Conservation (phyloP, 37 sponge, comb jelly and placozoan species). For the Chondrosia reniformis region DNA sequence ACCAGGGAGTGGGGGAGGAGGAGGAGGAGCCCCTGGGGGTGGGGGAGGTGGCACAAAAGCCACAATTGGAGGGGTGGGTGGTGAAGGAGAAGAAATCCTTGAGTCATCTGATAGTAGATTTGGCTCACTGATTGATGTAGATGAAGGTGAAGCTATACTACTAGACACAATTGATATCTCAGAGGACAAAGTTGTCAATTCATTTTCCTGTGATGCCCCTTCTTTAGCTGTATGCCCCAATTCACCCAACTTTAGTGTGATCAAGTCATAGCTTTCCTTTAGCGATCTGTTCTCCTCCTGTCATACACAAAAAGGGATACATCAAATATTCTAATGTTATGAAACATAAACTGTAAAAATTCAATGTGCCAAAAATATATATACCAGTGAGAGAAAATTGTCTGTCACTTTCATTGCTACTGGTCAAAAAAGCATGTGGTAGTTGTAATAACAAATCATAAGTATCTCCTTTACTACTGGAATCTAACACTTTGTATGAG, state of each 20-base stretch:
- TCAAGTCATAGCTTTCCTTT: constrained; percentile 16
- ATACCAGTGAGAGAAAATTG: too few relatives aligned
- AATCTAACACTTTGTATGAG: too few relatives aligned
- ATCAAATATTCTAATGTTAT: too few relatives aligned
- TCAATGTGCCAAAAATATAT: too few relatives aligned
- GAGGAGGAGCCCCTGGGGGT: constrained; percentile 38
- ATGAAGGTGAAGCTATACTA: not conserved
- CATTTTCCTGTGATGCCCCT: not conserved
- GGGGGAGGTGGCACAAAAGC: constrained; percentile 41
- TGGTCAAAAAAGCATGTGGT: too few relatives aligned
- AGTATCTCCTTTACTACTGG: too few relatives aligned
- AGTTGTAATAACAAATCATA: too few relatives aligned
- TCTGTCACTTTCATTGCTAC: too few relatives aligned
- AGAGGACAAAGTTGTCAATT: not conserved
- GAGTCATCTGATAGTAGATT: not conserved
- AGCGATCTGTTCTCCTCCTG: constrained; percentile 6
- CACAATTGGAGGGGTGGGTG: constrained; percentile 31
- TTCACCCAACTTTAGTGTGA: not conserved
- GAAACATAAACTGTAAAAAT: too few relatives aligned
- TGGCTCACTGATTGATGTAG: not conserved
- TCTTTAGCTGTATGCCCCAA: not conserved
- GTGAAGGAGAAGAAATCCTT: constrained; percentile 13
- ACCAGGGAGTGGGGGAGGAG: constrained; percentile 60
- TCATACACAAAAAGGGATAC: too few relatives aligned
- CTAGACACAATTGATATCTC: not conserved